Conservation (phyloP, 2,888 invertebrate species). For the Nasonovia ribisnigri region DNA sequence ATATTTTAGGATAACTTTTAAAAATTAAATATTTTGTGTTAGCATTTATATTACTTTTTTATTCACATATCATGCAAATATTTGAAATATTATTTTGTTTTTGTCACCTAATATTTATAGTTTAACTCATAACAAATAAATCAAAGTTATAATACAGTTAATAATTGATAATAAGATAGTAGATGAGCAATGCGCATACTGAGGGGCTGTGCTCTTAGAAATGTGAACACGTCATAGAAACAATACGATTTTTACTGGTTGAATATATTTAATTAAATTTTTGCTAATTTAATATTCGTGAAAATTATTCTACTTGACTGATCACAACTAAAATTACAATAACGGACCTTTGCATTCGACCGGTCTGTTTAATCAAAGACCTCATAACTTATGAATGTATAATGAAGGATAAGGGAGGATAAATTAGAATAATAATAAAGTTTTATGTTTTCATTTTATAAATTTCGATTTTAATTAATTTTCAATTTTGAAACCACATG, state of each 20-base stretch:
- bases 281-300: slow-evolving; percentile 1
- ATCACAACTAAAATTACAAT: neutral
- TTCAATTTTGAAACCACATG: neutral
- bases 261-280: neutral
- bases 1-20: neutral
- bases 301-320: neutral
- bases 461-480: slow-evolving; percentile 5
- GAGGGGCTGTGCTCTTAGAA: neutral
- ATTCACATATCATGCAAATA: neutral
- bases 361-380: neutral
- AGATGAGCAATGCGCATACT: neutral
- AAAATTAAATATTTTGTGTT: neutral
- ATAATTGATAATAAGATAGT: neutral
- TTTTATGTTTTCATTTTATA: slow-evolving; percentile 28
- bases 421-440: slow-evolving; percentile 15
- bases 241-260: neutral
- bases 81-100: neutral
- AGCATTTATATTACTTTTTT: neutral
- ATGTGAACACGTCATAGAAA: neutral
- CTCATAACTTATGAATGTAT: slow-evolving; percentile 15
- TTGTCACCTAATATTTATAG: neutral
- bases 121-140: neutral
- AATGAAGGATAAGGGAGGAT: neutral
- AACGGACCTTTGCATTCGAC: neutral
- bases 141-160: neutral